A percentile compares a stretch with the other conserved stretches of the same genome.
phyloP scores from a whole-genome alignment of 2,113 vertebrate genomes.

The Pionites leucogaster region DNA sequence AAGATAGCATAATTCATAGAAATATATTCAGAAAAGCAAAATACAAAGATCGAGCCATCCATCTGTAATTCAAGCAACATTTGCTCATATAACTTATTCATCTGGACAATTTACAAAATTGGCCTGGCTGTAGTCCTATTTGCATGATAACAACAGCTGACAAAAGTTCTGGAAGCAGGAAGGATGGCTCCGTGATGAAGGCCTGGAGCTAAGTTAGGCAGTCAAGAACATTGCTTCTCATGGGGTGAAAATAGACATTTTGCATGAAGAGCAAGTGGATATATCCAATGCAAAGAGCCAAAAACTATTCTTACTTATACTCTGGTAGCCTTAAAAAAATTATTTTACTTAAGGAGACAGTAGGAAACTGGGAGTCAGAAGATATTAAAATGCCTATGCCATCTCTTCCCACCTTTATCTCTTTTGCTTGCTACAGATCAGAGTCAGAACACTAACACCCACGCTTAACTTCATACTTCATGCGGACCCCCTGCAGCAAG shows the following conservation, averaged over 20 bases:
- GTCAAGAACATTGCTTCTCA: not conserved
- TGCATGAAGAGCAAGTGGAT: fast-evolving
- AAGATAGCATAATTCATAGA: not conserved
- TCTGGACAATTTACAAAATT: slow-evolving; percentile 44
- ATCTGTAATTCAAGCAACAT: slow-evolving; percentile 45
- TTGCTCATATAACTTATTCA: slow-evolving; percentile 39
- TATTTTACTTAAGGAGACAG: not conserved
- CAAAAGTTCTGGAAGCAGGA: slow-evolving; percentile 9
- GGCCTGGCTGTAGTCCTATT: slow-evolving; percentile 26
- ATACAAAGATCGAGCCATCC: not conserved
- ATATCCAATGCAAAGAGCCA: not conserved
- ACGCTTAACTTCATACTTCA: fast-evolving
- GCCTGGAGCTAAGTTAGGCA: slow-evolving; percentile 14
- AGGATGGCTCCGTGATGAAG: not conserved
- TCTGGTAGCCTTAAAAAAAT: not conserved
- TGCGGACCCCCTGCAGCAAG: not conserved
- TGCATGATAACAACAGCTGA: slow-evolving; percentile 50
- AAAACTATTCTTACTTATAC: not conserved
- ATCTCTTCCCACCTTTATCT: not conserved
- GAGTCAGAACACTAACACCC: fast-evolving
- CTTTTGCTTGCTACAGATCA: not conserved
- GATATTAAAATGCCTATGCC: not conserved
- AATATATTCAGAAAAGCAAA: slow-evolving; percentile 8
- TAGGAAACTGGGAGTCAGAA: not conserved
- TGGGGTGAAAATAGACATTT: not conserved